Conservation (phyloP, 2,113 vertebrate species). For the Salvelinus namaycush region DNA sequence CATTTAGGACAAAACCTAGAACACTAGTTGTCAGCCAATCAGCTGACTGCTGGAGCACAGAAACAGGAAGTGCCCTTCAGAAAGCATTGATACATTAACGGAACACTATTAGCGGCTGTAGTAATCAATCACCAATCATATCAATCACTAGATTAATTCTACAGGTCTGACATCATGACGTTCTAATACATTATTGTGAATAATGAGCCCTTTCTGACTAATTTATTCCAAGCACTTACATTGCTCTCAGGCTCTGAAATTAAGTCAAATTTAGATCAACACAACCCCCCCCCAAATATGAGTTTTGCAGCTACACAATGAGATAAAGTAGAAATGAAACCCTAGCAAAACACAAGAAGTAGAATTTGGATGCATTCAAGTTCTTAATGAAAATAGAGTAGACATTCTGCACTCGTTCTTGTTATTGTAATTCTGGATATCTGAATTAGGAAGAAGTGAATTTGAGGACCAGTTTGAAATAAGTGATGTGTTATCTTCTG, state of each 20-base stretch:
- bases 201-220: neutral
- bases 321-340: too few relatives aligned
- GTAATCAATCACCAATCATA: constrained; percentile 28
- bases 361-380: too few relatives aligned
- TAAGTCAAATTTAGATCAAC: constrained; percentile 22
- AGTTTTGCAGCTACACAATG: too few relatives aligned
- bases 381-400: too few relatives aligned
- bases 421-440: too few relatives aligned
- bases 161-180: constrained; percentile 25
- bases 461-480: too few relatives aligned
- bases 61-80: constrained; percentile 29
- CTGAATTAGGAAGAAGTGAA: too few relatives aligned
- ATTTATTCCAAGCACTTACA: constrained; percentile 24
- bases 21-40: constrained; percentile 31
- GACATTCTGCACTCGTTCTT: too few relatives aligned
- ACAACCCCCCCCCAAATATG: constrained; percentile 16
- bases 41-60: constrained; percentile 23
- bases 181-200: constrained; percentile 24
- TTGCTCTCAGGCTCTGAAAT: constrained; percentile 22
- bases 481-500: too few relatives aligned
- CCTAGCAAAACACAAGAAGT: too few relatives aligned
- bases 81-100: constrained; percentile 13
- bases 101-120: constrained; percentile 10
- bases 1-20: neutral
- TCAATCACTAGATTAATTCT: constrained; percentile 34